A percentile compares a stretch with the other conserved stretches of the same genome.
Evolutionary conservation across 1,140 invertebrate species (phyloP).

Genomic region (Polypedilum pembai): DNA sequence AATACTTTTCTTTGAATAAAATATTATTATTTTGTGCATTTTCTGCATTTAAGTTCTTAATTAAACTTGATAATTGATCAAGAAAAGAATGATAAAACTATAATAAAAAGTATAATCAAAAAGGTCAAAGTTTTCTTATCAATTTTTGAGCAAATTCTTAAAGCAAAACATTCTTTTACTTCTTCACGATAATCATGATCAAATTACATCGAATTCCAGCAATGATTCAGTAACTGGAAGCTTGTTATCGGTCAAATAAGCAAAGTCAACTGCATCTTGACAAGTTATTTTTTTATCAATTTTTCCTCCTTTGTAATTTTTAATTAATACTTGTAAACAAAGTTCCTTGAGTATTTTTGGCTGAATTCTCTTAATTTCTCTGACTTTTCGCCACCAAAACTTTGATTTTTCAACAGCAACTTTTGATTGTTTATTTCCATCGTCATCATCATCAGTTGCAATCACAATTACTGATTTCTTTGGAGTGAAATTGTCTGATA

Average conservation of each 20-base stretch:
- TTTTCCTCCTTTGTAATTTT: not conserved
- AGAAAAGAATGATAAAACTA: no score
- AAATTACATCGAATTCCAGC: not conserved
- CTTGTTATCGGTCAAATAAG: not conserved
- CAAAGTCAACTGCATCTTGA: not conserved
- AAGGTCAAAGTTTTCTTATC: not conserved
- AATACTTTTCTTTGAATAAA: no score
- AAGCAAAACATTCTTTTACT: not conserved
- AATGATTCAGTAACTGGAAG: not conserved
- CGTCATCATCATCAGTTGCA: not conserved
- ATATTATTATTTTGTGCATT: no score
- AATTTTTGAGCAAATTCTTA: no score
- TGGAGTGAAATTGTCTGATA: not conserved
- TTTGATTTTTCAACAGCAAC: not conserved
- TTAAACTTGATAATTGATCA: no score
- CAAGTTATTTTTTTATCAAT: not conserved
- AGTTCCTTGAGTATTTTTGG: not conserved
- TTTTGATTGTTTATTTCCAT: not conserved
- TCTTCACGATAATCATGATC: not conserved
- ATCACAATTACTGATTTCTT: not conserved
- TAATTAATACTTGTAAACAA: not conserved
- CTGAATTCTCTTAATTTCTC: not conserved
- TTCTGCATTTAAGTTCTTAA: no score
- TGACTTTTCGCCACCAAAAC: not conserved
- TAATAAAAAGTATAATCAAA: not conserved